Evolutionary conservation across 2,113 vertebrate species (phyloP), one percentile per base, ranked within the genome.

Genomic region (Python bivittatus): DNA sequence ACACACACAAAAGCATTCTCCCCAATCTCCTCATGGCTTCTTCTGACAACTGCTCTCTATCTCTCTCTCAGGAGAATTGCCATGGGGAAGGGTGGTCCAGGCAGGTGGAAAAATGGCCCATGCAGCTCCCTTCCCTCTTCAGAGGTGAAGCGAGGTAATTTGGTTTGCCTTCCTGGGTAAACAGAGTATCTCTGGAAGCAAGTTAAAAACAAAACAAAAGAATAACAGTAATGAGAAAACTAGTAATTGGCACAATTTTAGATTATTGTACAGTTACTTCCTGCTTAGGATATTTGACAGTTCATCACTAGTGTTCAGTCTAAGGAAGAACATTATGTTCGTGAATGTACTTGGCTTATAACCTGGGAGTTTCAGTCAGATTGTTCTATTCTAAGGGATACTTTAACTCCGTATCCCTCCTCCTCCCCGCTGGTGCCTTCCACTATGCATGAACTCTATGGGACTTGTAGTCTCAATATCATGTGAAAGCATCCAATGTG

Each of bases 211-310:
- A n/a, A 4, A 54, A 42, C 23, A 7, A 68, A 42, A 48, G 33
- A 56, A 56, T 27, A 0, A 83, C 0, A 0, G 44, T 9, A 38
- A 1, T 15, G 57, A 0, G 0, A 56, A 88, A 90, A 25, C 1
- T 25, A 57, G 20, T 38, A 92, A 84, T 27, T 33, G 72, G 0
- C 0, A 0, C 72, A 48, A n/a, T n/a, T n/a, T n/a, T 92, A 86
- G 38, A 57, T 91, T 93, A 29, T 90, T 92, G 42, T 38, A 88
- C 91, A 72, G 2, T 42, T n/a, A 29, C 88, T 93, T 92, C 60
- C 20, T 93, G 54, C 52, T 87, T 38, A 89, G 83, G 90, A 83
- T 38, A 93, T 9, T 4, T 4, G 8, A 89, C 56, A 86, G 52
- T 9, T 88, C 86, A 87, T 53, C 61, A 92, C 38, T 25, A 60